Evolutionary conservation across 2,888 invertebrate genomes (phyloP).

Genomic region (Conistra vaccinii): DNA sequence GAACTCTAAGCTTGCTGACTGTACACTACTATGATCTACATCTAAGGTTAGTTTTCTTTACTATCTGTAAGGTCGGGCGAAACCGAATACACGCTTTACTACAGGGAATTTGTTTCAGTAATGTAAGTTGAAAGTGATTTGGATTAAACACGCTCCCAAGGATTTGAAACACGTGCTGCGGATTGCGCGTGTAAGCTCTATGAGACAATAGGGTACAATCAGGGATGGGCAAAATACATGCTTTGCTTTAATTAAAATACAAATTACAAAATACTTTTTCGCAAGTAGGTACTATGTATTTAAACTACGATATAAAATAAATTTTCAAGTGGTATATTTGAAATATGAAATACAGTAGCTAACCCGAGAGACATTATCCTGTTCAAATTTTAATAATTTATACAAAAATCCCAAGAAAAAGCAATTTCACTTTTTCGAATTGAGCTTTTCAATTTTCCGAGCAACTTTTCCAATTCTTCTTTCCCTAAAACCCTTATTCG

Average conservation of each 20-base stretch:
- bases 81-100: not conserved
- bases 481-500: too few species aligned
- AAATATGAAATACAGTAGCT: too few species aligned
- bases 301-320: too few species aligned
- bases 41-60: constrained; percentile 10
- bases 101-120: constrained; percentile 20
- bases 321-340: too few species aligned
- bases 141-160: not conserved
- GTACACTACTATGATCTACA: not conserved
- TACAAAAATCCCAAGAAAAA: too few species aligned
- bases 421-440: too few species aligned
- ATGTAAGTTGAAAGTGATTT: constrained; percentile 10
- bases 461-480: too few species aligned
- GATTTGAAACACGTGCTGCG: not conserved
- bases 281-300: too few species aligned
- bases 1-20: not conserved
- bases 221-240: too few species aligned
- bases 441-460: too few species aligned
- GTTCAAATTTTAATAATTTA: too few species aligned
- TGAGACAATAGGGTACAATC: not conserved
- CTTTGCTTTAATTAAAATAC: not conserved
- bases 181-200: constrained; percentile 12
- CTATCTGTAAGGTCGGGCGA: constrained; percentile 20
- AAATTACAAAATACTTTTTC: not conserved
- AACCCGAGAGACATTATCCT: too few species aligned